phyloP scores from a whole-genome alignment of 2,113 vertebrate genomes.

The Okapia johnstoni region DNA sequence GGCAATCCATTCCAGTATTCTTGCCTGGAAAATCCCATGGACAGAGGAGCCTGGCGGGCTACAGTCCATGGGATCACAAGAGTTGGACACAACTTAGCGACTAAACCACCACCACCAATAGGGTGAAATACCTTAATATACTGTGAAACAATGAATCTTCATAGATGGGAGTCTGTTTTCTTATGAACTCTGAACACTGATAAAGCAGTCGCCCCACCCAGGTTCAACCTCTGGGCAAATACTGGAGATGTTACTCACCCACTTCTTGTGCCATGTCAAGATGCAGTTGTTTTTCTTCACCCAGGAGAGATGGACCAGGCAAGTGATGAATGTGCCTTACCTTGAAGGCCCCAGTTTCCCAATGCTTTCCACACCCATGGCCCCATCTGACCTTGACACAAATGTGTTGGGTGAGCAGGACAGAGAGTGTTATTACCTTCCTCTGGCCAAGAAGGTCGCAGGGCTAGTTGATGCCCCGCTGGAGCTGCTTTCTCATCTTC shows the following conservation, averaged over 20 bases:
- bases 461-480: background rate
- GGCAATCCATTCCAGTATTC: background rate
- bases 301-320: background rate
- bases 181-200: background rate
- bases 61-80: background rate
- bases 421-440: background rate
- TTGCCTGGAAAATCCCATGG: background rate
- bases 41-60: background rate
- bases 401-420: background rate
- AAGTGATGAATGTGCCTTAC: background rate
- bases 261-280: background rate
- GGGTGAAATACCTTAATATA: background rate
- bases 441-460: background rate
- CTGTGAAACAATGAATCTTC: background rate
- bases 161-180: background rate
- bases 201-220: background rate
- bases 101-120: background rate
- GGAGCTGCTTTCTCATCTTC: background rate
- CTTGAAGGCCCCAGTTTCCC: background rate
- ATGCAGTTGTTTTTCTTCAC: background rate
- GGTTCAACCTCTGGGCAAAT: background rate
- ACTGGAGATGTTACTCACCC: background rate
- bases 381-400: background rate
- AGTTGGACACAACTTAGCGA: accelerated
- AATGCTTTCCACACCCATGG: background rate